Evolutionary conservation across 2,113 vertebrate genomes (phyloP).

Genomic region (Protobothrops flavoviridis): DNA sequence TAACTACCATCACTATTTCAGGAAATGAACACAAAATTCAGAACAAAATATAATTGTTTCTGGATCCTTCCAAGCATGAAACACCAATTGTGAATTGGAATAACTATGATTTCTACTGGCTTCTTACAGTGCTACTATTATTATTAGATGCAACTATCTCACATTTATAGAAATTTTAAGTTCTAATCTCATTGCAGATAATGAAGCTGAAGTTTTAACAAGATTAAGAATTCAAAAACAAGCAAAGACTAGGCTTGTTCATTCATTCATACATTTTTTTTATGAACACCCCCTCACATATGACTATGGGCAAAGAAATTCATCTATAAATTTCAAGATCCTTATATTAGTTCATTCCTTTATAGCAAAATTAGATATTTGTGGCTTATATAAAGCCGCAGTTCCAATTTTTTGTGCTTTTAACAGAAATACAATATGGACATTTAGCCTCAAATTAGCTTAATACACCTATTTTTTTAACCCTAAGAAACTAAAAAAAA

Average conservation of each 20-base stretch:
- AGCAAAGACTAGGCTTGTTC: neutral
- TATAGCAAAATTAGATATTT: neutral
- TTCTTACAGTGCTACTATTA: neutral
- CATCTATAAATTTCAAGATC: neutral
- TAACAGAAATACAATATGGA: neutral
- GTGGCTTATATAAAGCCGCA: neutral
- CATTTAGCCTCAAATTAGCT: neutral
- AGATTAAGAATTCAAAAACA: neutral
- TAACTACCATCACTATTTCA: neutral
- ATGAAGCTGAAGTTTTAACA: neutral
- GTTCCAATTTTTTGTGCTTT: neutral
- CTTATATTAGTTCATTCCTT: neutral
- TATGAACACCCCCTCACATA: neutral
- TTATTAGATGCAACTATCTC: neutral
- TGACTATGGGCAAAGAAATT: neutral
- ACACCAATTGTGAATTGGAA: neutral
- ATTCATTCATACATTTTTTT: neutral
- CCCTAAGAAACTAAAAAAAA: neutral
- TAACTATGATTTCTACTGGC: neutral
- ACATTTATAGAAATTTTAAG: neutral
- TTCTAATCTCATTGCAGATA: neutral
- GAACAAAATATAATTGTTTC: neutral
- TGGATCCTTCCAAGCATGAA: accelerated
- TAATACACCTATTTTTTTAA: neutral
- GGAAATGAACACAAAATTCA: neutral